Conservation (phyloP, 1,140 invertebrate genomes). For the Drosophila albomicans region DNA sequence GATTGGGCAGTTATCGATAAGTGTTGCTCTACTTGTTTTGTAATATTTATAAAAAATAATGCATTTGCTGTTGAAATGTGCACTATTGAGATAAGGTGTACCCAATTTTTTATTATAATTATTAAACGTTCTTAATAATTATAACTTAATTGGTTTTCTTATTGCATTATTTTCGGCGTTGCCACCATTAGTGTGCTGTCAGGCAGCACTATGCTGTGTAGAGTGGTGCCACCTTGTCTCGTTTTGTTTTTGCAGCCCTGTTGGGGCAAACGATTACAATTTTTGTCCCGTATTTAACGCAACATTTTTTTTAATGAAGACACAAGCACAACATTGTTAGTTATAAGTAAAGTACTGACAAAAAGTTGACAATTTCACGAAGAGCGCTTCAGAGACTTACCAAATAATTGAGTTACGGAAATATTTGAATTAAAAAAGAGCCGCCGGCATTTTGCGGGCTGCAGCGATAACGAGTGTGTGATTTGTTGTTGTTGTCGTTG, state of each 20-base stretch:
- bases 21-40: no score
- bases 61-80: no score
- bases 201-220: not conserved
- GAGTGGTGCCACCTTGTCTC: conserved; percentile 2
- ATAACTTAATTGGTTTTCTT: no score
- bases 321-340: not conserved
- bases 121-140: no score
- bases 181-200: not conserved
- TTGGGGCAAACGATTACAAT: conserved; percentile 29
- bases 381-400: not conserved
- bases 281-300: conserved; percentile 20
- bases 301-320: conserved; percentile 18
- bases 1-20: not conserved
- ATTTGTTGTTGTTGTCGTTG: no score
- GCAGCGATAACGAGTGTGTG: not conserved
- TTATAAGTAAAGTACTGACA: not conserved
- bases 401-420: not conserved
- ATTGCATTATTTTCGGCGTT: not conserved
- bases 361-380: not conserved
- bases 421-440: not conserved
- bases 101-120: no score
- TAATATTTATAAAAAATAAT: no score
- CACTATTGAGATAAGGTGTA: no score
- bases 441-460: conserved; percentile 22
- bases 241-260: conserved; percentile 16